phyloP scores from a whole-genome alignment of 92 coral and sea anemone species.

The Virgularia gustaviana region DNA sequence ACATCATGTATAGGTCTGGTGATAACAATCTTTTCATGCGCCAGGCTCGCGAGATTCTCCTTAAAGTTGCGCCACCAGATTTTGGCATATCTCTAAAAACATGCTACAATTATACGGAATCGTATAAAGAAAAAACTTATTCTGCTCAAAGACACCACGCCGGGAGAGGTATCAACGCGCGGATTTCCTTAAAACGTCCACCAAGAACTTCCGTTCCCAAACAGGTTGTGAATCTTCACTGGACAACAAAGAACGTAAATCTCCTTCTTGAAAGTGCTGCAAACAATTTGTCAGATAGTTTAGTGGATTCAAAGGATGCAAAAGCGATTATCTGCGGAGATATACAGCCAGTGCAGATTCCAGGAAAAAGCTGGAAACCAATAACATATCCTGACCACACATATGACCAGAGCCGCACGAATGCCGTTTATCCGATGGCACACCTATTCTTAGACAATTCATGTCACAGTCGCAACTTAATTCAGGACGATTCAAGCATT shows the following conservation, averaged over 20 bases:
- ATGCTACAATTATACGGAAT: slow-evolving; percentile 52
- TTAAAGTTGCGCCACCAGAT: slow-evolving; percentile 38
- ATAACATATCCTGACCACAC: slow-evolving; percentile 21
- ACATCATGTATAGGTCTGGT: slow-evolving; percentile 14
- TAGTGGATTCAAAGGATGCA: slow-evolving; percentile 54
- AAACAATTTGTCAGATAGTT: neutral
- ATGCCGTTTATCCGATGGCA: slow-evolving; percentile 21
- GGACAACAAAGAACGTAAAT: slow-evolving; percentile 51
- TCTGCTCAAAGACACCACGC: slow-evolving; percentile 54
- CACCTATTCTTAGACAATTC: slow-evolving; percentile 6
- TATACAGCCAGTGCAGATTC: slow-evolving; percentile 51
- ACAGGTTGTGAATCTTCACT: slow-evolving; percentile 54
- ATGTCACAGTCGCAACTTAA: neutral
- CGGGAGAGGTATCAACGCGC: slow-evolving; percentile 47
- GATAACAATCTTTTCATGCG: slow-evolving; percentile 43
- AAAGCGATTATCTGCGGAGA: slow-evolving; percentile 47
- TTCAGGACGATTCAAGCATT: neutral
- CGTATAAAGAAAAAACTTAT: slow-evolving; percentile 39
- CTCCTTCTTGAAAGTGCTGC: slow-evolving; percentile 24
- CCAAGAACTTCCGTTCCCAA: slow-evolving; percentile 30
- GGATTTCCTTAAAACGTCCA: slow-evolving; percentile 46
- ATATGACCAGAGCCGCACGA: slow-evolving; percentile 25
- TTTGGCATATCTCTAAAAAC: slow-evolving; percentile 42
- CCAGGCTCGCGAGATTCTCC: slow-evolving; percentile 40
- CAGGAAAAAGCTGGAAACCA: slow-evolving; percentile 37